phyloP scores from a whole-genome alignment of 2,113 vertebrate species.

The Lota lota region DNA sequence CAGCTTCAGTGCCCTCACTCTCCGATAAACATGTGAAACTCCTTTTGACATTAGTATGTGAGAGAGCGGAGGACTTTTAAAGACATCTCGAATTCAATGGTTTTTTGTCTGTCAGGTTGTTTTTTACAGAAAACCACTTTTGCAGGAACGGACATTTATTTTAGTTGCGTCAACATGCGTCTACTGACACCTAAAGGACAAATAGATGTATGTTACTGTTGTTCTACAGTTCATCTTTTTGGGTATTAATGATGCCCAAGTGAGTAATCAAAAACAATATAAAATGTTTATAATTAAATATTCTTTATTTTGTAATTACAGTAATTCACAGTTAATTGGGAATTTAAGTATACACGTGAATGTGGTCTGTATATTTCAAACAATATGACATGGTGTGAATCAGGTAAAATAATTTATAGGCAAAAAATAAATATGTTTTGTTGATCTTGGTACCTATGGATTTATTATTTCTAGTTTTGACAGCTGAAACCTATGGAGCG shows the following conservation, averaged over 20 bases:
- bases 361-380: conserved; percentile 22
- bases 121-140: not conserved
- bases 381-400: not conserved
- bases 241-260: too few relatives aligned
- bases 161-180: not conserved
- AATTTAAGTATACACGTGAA: conserved; percentile 52
- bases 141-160: not conserved
- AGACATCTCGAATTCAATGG: not conserved
- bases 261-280: not conserved
- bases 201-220: conserved; percentile 37
- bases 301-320: conserved; percentile 60
- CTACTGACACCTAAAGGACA: conserved; percentile 75
- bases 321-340: conserved; percentile 66
- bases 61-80: not conserved
- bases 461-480: not conserved
- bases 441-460: conserved; percentile 48
- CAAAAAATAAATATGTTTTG: conserved; percentile 42
- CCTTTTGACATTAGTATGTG: too few relatives aligned
- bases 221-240: too few relatives aligned
- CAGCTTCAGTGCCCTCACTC: too few relatives aligned
- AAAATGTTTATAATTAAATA: conserved; percentile 34
- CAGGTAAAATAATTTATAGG: conserved; percentile 5
- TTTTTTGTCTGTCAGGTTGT: not conserved
- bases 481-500: too few relatives aligned
- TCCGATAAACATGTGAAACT: too few relatives aligned